A percentile compares a stretch with the other conserved stretches of the same genome.
Evolutionary conservation across 2,888 invertebrate species (phyloP).

Genomic region (Drosophila quinaria): DNA sequence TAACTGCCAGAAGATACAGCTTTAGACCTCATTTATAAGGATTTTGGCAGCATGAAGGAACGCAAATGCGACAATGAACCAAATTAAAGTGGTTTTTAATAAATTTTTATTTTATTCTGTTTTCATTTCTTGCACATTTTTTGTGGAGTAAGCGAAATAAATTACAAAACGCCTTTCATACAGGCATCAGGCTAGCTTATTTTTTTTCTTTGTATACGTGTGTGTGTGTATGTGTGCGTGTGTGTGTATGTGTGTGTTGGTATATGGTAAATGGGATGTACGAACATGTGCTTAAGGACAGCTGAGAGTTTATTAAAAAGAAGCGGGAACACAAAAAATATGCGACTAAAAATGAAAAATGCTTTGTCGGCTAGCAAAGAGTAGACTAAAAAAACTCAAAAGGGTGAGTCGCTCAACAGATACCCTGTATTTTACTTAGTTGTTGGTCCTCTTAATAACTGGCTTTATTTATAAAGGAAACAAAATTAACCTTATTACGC

Average conservation of each 20-base stretch:
- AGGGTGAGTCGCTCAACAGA: not conserved
- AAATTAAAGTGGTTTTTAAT: conserved; percentile 76
- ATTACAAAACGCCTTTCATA: conserved; percentile 59
- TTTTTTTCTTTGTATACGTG: no score
- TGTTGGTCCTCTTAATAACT: not conserved
- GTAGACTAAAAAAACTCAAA: not conserved
- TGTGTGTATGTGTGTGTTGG: conserved; percentile 15
- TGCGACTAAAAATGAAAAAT: conserved; percentile 73
- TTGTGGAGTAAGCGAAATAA: conserved; percentile 55
- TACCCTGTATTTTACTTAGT: not conserved
- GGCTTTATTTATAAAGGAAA: no score
- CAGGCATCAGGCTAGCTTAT: conserved; percentile 31
- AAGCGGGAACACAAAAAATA: conserved; percentile 43
- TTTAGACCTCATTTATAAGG: conserved; percentile 42
- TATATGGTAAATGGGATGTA: conserved; percentile 55
- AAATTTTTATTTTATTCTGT: conserved; percentile 55
- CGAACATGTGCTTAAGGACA: conserved; percentile 62
- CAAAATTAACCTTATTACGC: no score
- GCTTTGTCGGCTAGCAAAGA: conserved; percentile 48
- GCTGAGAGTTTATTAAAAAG: conserved; percentile 75
- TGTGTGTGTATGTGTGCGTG: conserved; percentile 3
- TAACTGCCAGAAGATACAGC: conserved; percentile 18
- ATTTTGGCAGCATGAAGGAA: conserved; percentile 16
- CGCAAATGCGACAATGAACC: conserved; percentile 64
- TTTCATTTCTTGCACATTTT: conserved; percentile 14